phyloP scores from a whole-genome alignment of 2,113 vertebrate genomes.

The Embiotoca jacksoni region DNA sequence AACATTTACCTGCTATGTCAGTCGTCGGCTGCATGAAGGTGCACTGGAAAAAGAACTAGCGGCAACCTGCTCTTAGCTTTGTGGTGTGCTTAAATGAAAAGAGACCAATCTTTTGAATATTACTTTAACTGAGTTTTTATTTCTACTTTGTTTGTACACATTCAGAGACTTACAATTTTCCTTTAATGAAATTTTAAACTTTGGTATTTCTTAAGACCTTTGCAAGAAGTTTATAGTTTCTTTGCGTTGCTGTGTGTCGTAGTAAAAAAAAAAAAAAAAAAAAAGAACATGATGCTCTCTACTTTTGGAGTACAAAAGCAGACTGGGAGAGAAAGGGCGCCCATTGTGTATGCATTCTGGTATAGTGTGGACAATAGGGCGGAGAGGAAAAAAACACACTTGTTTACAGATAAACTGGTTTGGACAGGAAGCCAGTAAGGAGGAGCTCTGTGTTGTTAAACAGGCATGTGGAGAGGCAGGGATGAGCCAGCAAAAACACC shows the following conservation, averaged over 20 bases:
- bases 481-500: conserved; percentile 84
- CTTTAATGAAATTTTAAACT: not conserved
- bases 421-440: conserved; percentile 85
- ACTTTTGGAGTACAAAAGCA: conserved; percentile 59
- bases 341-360: conserved; percentile 75
- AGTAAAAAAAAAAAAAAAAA: conserved; percentile 21
- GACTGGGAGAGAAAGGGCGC: conserved; percentile 64
- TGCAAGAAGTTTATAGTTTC: not conserved
- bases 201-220: not conserved
- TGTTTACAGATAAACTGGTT: conserved; percentile 87
- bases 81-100: conserved; percentile 2
- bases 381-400: conserved; percentile 80
- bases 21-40: conserved; percentile 22
- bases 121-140: not conserved
- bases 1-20: conserved; percentile 58
- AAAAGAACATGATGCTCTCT: conserved; percentile 50
- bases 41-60: conserved; percentile 37
- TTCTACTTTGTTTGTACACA: not conserved
- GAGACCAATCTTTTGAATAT: not conserved
- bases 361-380: conserved; percentile 80
- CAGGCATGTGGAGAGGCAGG: conserved; percentile 82
- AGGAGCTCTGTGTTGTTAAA: conserved; percentile 83
- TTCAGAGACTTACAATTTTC: not conserved
- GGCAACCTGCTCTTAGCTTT: conserved; percentile 28
- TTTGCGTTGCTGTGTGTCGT: conserved; percentile 21